Conservation (phyloP, 2,797 vertebrate genomes). For the Urophycis tenuis region DNA sequence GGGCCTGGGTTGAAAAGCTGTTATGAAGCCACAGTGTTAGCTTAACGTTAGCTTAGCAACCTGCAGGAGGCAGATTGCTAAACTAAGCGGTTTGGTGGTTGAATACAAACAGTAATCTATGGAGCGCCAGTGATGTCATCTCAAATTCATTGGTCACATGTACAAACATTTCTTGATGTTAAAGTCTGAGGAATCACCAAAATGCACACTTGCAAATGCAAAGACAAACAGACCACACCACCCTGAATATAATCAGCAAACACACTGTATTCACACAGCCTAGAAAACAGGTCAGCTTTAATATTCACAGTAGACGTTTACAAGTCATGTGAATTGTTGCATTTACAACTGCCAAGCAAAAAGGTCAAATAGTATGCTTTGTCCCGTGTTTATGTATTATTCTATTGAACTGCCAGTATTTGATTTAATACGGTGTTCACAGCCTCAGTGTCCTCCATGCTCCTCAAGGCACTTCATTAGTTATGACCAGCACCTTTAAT, state of each 20-base stretch:
- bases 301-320: not conserved
- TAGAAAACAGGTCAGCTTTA: not conserved
- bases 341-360: not conserved
- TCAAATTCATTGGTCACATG: not conserved
- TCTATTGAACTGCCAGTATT: constrained; percentile 26
- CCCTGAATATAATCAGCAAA: too few species aligned
- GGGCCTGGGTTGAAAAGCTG: constrained; percentile 1
- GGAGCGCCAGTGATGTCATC: not conserved
- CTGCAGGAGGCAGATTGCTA: not conserved
- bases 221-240: too few species aligned
- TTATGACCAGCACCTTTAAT: constrained; percentile 48
- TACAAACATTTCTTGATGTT: too few species aligned
- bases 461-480: constrained; percentile 35
- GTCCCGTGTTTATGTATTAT: not conserved
- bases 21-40: not conserved
- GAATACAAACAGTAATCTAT: not conserved
- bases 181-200: not conserved
- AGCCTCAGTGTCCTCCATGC: constrained; percentile 15
- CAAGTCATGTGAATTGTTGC: not conserved
- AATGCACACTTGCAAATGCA: too few species aligned
- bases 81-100: not conserved
- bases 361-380: not conserved
- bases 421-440: constrained; percentile 23
- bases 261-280: too few species aligned
- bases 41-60: not conserved